Conservation (phyloP, 2,888 invertebrate species). For the Thymelicus sylvestris region DNA sequence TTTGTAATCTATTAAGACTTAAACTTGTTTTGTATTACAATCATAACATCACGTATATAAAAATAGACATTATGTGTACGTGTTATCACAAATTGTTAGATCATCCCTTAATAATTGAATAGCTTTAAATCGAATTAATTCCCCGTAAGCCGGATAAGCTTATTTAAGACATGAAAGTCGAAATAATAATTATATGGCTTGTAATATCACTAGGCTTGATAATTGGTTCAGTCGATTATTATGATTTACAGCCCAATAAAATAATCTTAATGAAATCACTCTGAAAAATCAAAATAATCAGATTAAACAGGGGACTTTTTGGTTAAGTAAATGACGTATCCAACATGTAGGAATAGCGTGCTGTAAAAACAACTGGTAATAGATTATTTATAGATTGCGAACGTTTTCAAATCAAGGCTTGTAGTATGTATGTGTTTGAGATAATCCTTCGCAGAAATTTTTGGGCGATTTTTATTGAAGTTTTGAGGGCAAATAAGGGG, state of each 20-base stretch:
- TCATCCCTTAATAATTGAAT: not conserved
- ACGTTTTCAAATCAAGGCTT: not conserved
- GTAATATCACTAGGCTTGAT: not conserved
- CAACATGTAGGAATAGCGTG: not conserved
- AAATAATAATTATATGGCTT: not conserved
- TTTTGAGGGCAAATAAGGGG: no score
- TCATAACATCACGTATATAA: conserved; percentile 5
- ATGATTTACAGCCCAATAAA: not conserved
- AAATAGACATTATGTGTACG: not conserved
- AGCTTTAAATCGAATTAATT: not conserved
- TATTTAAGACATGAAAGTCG: not conserved
- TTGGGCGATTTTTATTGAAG: no score
- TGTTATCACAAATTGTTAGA: conserved; percentile 1
- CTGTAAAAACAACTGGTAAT: not conserved
- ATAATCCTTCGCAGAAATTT: no score
- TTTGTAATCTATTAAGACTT: not conserved
- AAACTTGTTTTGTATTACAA: not conserved
- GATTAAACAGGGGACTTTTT: not conserved
- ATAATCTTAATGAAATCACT: not conserved
- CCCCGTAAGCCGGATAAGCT: not conserved
- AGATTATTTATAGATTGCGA: not conserved
- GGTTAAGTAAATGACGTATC: not conserved
- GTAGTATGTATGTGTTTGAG: no score
- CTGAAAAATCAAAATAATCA: conserved; percentile 4
- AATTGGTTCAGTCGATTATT: not conserved